Evolutionary conservation across 1,140 invertebrate species (phyloP), one percentile per base, ranked within the genome.

Genomic region (Heliconius congener): DNA sequence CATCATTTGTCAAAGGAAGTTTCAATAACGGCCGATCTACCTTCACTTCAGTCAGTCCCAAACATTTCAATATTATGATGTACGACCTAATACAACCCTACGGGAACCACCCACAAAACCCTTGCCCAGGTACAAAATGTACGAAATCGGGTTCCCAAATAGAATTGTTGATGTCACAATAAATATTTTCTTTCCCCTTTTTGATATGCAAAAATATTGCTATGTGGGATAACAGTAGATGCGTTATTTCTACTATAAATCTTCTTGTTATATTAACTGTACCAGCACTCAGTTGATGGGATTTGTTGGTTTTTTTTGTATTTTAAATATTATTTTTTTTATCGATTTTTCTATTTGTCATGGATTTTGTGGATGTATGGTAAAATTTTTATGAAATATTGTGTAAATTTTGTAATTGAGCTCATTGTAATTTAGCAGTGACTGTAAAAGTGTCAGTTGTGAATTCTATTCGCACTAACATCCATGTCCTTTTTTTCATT

Each of bases 11-110:
- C n/a, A n/a, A n/a, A n/a, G n/a, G n/a, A 30, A 30, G 30, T 30
- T 30, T 30, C 30, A 30, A 30, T 90, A 89, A 84, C 77, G 72
- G 73, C 46, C 74, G 30, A 80, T 80, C 79, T 84, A 87, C 80
- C 80, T 78, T 82, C 82, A 85, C 83, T 82, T 23, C 23, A 66
- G 81, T 81, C 80, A 84, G 81, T 81, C 76, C 73, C 73, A 88
- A 89, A 88, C 85, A 90, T 89, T 88, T 77, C 86, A 89, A 90
- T 90, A 89, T 89, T 86, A 88, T 89, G 88, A 90, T 89, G 86
- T 90, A 90, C 78, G 85, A 78, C 81, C 85, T 81, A 85, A 87
- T 84, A 84, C 76, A 76, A 30, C 11, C 60, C 60, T 46, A 42
- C 57, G 73, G 73, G 46, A 34, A 60, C 84, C 85, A 84, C 27